Evolutionary conservation across 2,797 vertebrate genomes (phyloP), one percentile per base, ranked within the genome.

Genomic region (Brachymystax lenok): DNA sequence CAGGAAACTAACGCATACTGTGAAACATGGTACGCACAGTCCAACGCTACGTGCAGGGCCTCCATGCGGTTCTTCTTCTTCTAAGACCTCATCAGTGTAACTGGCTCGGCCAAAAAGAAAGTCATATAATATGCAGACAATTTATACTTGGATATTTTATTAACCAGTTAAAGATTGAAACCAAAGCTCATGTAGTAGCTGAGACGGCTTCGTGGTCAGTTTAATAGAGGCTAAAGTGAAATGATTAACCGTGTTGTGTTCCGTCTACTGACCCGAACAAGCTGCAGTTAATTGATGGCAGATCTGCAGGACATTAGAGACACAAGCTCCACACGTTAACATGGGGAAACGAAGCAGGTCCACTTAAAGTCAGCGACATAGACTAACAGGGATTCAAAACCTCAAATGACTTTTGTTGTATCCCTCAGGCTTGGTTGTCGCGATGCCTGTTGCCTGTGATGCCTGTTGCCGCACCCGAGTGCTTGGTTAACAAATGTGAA

Each of bases 231-330:
- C 21, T 64, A 5, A 30, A 40, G 85, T 83, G 89, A 86, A 90
- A 86, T 84, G 83, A 73, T 85, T 63, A 71, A 13, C 80, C 35
- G 10, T 3, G 83, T 68, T 19, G 76, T 2, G 74, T 73, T 86
- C 83, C 76, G 71, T 73, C 83, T 89, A 24, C 87, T 91, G 90
- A 93, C 84, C 91, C 7, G 78, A 86, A 80, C 87, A 63, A 84
- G 83, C 85, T 88, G 10, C 1, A 86, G 93, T 94, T 93, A 92
- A 94, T 93, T 74, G 67, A 69, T 92, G 87, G 72, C 88, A 83
- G 76, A 72, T 75, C 51, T 64, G 72, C 82, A 77, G 28, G 5
- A 82, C 82, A 79, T 85, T 73, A 78, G 82, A 71, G 1, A 59
- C 83, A 86, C 85, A 82, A 77, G 78, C 77, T 2, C 69, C n/a